Evolutionary conservation across 2,797 vertebrate genomes (phyloP).

Genomic region (Synanceia verrucosa): DNA sequence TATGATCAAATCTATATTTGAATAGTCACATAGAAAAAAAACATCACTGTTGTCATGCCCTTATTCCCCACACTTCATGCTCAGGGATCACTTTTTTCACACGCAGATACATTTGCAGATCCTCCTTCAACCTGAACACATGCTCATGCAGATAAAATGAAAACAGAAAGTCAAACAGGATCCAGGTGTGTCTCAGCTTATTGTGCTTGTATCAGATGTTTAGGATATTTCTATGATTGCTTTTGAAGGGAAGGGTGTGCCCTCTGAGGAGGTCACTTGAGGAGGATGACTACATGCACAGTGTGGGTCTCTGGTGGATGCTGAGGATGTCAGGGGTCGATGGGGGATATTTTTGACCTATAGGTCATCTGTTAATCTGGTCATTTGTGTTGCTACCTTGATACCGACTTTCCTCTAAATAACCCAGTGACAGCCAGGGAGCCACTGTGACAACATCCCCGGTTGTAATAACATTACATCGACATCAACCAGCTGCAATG

Average conservation of each 20-base stretch:
- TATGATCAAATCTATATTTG: not conserved
- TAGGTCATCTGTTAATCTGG: conserved; percentile 12
- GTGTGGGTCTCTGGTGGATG: conserved; percentile 21
- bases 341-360: not conserved
- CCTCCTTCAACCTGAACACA: conserved; percentile 1
- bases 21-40: not conserved
- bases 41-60: conserved; percentile 1
- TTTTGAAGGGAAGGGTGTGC: conserved; percentile 25
- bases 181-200: conserved; percentile 6
- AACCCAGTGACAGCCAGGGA: conserved; percentile 23
- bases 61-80: not conserved
- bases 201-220: not conserved
- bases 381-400: not conserved
- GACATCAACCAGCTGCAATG: not conserved
- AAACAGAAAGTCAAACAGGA: not conserved
- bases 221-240: not conserved
- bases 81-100: not conserved
- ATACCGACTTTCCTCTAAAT: conserved; percentile 1
- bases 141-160: conserved; percentile 13
- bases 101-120: not conserved
- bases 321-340: conserved; percentile 22
- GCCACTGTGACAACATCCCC: conserved; percentile 11
- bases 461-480: not conserved
- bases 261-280: conserved; percentile 4
- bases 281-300: not conserved